phyloP scores from a whole-genome alignment of 2,888 invertebrate species.

The Pandemis heparana region DNA sequence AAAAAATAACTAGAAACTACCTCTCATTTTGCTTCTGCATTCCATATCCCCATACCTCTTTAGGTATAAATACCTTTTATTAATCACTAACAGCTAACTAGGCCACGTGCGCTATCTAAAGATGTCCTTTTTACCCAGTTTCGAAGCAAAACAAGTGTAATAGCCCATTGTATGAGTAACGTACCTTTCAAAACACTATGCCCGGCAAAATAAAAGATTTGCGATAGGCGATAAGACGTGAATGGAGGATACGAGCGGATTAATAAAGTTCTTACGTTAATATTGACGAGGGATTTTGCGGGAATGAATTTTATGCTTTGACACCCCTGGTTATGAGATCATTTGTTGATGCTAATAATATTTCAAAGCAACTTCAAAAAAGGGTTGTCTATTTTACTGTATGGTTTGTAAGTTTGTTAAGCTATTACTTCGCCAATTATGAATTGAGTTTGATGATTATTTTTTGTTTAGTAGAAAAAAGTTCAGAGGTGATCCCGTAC shows the following conservation, averaged over 20 bases:
- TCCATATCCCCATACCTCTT: not conserved
- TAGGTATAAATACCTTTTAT: not conserved
- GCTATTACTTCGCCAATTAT: too few species aligned
- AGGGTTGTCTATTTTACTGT: too few species aligned
- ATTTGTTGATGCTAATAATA: too few species aligned
- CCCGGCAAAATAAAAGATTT: slow-evolving; percentile 52
- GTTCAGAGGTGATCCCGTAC: too few species aligned
- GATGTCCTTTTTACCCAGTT: slow-evolving; percentile 78
- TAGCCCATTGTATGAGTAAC: slow-evolving; percentile 72
- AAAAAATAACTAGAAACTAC: too few species aligned
- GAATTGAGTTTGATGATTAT: too few species aligned
- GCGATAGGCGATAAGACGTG: slow-evolving; percentile 48
- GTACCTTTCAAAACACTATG: slow-evolving; percentile 49
- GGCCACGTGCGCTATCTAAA: slow-evolving; percentile 67
- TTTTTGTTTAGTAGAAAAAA: too few species aligned
- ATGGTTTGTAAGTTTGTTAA: too few species aligned
- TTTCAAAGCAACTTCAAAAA: too few species aligned
- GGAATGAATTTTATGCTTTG: not conserved
- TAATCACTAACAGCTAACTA: slow-evolving; percentile 15
- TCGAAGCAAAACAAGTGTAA: slow-evolving; percentile 75
- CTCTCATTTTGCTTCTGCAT: too few species aligned
- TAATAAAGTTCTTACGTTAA: not conserved
- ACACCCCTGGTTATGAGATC: too few species aligned
- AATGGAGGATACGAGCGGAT: slow-evolving; percentile 9
- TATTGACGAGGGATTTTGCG: not conserved